phyloP scores from a whole-genome alignment of 2,888 invertebrate species.

The Galerucella pusilla region DNA sequence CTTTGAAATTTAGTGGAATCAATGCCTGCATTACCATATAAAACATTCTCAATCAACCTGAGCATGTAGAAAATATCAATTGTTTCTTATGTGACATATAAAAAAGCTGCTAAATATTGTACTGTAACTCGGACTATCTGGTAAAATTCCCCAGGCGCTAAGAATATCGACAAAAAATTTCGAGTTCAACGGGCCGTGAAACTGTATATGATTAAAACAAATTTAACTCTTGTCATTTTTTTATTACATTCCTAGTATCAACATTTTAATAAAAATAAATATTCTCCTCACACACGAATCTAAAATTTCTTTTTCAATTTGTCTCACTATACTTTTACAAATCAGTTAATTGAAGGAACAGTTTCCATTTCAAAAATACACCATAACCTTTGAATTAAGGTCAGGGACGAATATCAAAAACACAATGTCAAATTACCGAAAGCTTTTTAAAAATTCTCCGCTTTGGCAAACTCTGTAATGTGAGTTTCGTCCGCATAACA shows the following conservation, averaged over 20 bases:
- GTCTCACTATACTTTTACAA: neutral
- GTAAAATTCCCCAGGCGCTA: too few species aligned
- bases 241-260: neutral
- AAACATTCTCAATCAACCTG: too few species aligned
- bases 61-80: too few species aligned
- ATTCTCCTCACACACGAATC: neutral
- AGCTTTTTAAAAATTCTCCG: constrained; percentile 12
- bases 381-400: constrained; percentile 1
- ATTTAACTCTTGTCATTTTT: neutral
- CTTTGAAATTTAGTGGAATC: too few species aligned
- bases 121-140: too few species aligned
- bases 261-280: neutral
- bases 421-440: constrained; percentile 11
- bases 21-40: too few species aligned
- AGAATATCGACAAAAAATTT: neutral
- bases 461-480: constrained; percentile 8
- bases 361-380: neutral
- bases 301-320: neutral
- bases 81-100: too few species aligned
- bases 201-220: neutral
- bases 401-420: constrained; percentile 1
- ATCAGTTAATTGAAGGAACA: neutral
- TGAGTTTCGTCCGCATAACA: constrained; percentile 11
- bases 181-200: neutral
- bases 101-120: too few species aligned